phyloP scores from a whole-genome alignment of 2,888 invertebrate genomes.

The Erebia palarica region DNA sequence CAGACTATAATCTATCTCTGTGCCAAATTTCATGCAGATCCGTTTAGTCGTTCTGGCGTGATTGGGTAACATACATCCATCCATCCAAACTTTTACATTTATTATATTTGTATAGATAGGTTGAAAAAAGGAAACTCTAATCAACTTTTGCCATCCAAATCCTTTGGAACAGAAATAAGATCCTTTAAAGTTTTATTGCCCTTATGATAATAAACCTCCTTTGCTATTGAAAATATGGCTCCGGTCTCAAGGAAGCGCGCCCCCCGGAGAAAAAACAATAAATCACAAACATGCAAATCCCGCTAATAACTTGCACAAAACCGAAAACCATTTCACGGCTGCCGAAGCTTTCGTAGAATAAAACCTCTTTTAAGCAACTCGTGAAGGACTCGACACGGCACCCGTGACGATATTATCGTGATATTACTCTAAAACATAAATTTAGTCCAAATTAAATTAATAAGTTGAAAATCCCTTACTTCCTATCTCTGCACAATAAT shows the following conservation, averaged over 20 bases:
- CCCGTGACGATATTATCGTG: neutral
- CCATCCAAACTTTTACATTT: no score
- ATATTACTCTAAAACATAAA: neutral
- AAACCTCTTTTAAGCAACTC: constrained; percentile 27
- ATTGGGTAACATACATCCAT: no score
- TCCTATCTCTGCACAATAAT: no score
- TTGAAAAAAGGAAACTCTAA: no score
- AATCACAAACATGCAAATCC: constrained; percentile 81
- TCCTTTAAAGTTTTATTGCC: constrained; percentile 47
- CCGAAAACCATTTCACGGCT: constrained; percentile 80
- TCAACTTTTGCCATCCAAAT: neutral
- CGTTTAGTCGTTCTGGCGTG: no score
- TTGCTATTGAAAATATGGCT: constrained; percentile 47
- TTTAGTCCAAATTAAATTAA: neutral
- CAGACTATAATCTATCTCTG: no score
- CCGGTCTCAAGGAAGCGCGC: constrained; percentile 45
- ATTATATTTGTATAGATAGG: no score
- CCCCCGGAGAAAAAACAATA: constrained; percentile 63
- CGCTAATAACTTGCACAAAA: constrained; percentile 81
- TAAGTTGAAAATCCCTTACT: no score
- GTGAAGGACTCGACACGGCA: constrained; percentile 27
- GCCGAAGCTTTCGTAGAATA: constrained; percentile 55
- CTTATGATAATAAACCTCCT: constrained; percentile 44
- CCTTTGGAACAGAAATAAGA: constrained; percentile 29
- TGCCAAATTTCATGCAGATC: no score